Evolutionary conservation across 1,140 invertebrate species (phyloP).

Genomic region (Danaus melanippus): DNA sequence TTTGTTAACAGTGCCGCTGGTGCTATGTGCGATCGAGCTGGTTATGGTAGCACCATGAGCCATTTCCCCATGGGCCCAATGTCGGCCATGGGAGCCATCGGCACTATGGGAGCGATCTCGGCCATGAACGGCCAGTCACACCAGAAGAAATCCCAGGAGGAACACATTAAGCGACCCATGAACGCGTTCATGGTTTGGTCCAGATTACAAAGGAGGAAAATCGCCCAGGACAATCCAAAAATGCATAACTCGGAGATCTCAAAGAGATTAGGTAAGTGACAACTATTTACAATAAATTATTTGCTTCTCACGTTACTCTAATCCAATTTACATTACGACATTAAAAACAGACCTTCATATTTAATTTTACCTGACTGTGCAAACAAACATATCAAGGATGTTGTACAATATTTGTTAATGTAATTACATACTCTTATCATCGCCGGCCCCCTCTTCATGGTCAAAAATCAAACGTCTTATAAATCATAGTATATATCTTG

Average conservation of each 20-base stretch:
- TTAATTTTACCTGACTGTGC: too few species aligned
- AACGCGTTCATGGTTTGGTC: conserved; percentile 95
- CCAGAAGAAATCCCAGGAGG: conserved; percentile 79
- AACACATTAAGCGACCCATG: conserved; percentile 89
- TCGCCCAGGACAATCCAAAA: conserved; percentile 97
- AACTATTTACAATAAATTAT: too few species aligned
- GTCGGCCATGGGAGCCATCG: conserved; percentile 62
- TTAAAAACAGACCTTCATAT: too few species aligned
- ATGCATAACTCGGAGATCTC: conserved; percentile 99
- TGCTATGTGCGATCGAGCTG: conserved; percentile 64
- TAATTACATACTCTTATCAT: too few species aligned
- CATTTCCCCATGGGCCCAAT: conserved; percentile 63
- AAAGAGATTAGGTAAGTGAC: conserved; percentile 87
- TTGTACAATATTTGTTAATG: too few species aligned
- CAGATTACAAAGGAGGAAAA: conserved; percentile 87
- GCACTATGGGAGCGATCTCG: conserved; percentile 58
- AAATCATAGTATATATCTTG: too few species aligned
- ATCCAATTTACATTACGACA: too few species aligned
- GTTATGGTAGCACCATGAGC: conserved; percentile 58
- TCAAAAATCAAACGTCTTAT: too few species aligned
- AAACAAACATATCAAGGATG: too few species aligned
- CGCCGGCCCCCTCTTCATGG: too few species aligned
- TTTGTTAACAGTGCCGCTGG: conserved; percentile 65
- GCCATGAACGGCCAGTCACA: conserved; percentile 50
- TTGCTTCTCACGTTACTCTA: too few species aligned